These are phyloP conservation scores for Platycheirus albimanus DNA, from an alignment of 2,888 invertebrate genomes.

Conservation along the genomic window DNA sequence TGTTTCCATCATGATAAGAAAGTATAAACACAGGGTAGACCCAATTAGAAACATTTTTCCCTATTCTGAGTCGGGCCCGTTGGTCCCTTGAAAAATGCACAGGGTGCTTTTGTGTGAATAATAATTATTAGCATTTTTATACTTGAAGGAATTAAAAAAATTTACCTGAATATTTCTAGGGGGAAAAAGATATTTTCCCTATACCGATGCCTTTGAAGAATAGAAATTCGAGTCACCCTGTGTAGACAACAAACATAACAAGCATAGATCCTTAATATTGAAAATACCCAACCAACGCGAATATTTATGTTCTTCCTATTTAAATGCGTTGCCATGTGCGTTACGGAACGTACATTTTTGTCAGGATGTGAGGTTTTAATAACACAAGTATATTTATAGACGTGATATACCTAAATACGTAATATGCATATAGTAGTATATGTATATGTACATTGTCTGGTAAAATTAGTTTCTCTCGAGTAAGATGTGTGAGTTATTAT, in stretches of 20 bases:
- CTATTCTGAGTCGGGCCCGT: too few relatives aligned
- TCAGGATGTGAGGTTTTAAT: neutral
- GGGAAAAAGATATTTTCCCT: too few relatives aligned
- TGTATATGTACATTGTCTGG: conserved; percentile 42
- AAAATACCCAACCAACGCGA: neutral
- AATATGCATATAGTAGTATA: neutral
- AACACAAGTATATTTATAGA: neutral
- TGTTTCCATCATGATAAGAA: too few relatives aligned
- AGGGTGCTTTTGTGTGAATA: too few relatives aligned
- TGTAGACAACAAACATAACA: neutral
- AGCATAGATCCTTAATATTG: conserved; percentile 3
- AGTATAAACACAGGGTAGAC: too few relatives aligned
- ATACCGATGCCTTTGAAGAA: too few relatives aligned
- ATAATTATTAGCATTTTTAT: too few relatives aligned
- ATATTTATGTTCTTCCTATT: conserved; percentile 14
- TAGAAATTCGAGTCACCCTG: neutral
- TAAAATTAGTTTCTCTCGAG: conserved; percentile 45
- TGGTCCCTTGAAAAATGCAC: too few relatives aligned
- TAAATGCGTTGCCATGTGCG: conserved; percentile 5
- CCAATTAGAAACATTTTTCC: too few relatives aligned
- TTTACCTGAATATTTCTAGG: too few relatives aligned
- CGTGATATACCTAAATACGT: neutral
- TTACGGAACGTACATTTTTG: neutral
- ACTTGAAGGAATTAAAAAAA: too few relatives aligned
- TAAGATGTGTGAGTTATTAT: conserved; percentile 51